Base-by-base conservation (phyloP, 2,113 vertebrate species). In the Oncorhynchus tshawytscha region DNA sequence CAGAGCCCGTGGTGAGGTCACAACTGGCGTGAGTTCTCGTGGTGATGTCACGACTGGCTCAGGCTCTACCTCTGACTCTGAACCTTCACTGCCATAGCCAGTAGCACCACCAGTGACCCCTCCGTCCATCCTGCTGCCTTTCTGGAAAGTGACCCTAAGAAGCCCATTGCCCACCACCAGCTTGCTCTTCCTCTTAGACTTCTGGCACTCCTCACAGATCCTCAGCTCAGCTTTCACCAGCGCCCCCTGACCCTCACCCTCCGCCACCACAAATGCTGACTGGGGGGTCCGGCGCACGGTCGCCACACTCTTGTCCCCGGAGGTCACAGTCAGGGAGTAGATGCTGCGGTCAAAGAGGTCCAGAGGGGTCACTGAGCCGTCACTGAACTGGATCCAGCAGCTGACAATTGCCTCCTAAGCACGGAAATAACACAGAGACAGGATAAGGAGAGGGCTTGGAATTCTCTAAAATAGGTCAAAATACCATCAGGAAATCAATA, bases 341-440 rank as follows among this genome's bases (percentile, higher is more conserved):
- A 95, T 89, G 66, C 91, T 93, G 22, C 89, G 86, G 29, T 97
- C 95, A 2, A 96, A 99, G 66, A 97, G 88, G 62, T 96, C 95
- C 85, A 99, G 81, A 1, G 96, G 96, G 16, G 88, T 87, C 71
- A 95, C 89, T 0, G 97, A 93, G 0, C 96, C 96, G 0, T 99
- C 97, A 0, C 96, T 99, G 93, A 99, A 99, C 76, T 95, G 95
- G 73, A 98, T 91, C 97, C 96, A 97, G 88, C 95, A 96, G 80
- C 93, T 96, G 81, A 99, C 93, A 78, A 94, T 88, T 0, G 95
- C 97, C 84, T 99, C 96, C 97, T 99, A 73, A 2, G 59, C 51
- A 54, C 70, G 5, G 59, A 62, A 8, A 62, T 51, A 27, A 49
- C 34, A 29, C 24, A 29, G 39, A 29, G 65, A 29, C 65, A 5